Percentiles rank a stretch among this genome's conserved stretches.
These are phyloP conservation scores for Macrosoma leucophasiata DNA, from an alignment of 2,888 invertebrate genomes.

Conservation along the genomic window DNA sequence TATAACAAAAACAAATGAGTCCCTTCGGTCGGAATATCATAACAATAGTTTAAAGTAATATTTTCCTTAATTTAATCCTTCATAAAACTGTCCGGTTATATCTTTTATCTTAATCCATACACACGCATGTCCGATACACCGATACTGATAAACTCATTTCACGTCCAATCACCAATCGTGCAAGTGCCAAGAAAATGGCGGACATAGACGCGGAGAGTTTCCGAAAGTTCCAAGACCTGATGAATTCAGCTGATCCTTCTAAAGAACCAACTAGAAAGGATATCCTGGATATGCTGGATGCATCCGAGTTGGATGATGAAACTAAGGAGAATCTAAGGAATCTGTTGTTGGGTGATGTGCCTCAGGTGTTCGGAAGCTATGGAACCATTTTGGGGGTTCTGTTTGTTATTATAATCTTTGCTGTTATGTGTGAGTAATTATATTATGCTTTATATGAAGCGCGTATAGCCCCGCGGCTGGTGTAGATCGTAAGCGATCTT, in stretches of 20 bases:
- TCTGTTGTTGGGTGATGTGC: conserved; percentile 63
- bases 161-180: no score
- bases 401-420: conserved; percentile 49
- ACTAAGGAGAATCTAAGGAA: conserved; percentile 75
- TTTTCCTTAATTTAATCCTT: no score
- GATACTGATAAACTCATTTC: conserved; percentile 1
- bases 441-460: conserved; percentile 24
- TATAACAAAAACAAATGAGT: no score
- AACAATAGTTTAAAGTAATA: no score
- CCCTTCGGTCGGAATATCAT: no score
- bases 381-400: conserved; percentile 42
- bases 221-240: conserved; percentile 40
- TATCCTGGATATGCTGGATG: conserved; percentile 74
- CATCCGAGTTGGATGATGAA: conserved; percentile 76
- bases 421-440: conserved; percentile 48
- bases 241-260: conserved; percentile 49
- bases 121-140: no score
- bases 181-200: conserved; percentile 17
- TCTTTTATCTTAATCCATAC: no score
- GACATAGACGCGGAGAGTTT: conserved; percentile 32
- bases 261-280: conserved; percentile 69
- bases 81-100: no score
- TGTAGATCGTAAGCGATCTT: no score
- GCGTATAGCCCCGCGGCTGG: no score
- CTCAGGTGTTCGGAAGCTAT: conserved; percentile 46